phyloP scores from a whole-genome alignment of 2,888 invertebrate genomes.

The Heteromurus nitidus region DNA sequence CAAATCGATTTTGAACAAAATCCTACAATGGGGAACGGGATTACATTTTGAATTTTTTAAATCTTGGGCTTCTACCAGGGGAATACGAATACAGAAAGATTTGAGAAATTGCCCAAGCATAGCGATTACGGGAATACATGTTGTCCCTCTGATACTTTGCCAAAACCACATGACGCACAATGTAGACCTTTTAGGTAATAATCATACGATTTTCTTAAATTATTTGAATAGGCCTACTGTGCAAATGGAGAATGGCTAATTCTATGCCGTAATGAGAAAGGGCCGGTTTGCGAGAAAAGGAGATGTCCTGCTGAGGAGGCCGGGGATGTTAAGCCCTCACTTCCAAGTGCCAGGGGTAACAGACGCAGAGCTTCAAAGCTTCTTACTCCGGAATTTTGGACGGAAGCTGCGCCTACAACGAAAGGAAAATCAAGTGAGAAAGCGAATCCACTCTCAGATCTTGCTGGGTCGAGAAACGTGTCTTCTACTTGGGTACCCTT shows the following conservation, averaged over 20 bases:
- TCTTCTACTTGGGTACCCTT: slow-evolving; percentile 55
- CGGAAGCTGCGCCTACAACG: not conserved
- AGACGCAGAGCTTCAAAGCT: slow-evolving; percentile 47
- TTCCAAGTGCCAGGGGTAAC: not conserved
- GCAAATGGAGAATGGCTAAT: slow-evolving; percentile 62
- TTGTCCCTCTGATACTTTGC: no score
- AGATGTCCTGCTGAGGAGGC: slow-evolving; percentile 17
- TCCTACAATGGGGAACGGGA: no score
- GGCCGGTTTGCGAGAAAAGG: slow-evolving; percentile 54
- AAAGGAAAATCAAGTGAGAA: not conserved
- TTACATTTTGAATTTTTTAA: no score
- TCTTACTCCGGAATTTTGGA: slow-evolving; percentile 36
- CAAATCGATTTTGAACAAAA: no score
- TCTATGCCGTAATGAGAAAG: slow-evolving; percentile 46
- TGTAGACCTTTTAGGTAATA: not conserved
- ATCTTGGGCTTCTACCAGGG: no score
- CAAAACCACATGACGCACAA: no score
- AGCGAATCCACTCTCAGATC: not conserved
- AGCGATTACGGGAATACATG: no score
- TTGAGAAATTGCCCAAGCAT: no score
- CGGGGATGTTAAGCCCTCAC: not conserved
- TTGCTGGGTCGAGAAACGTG: not conserved
- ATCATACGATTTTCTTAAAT: not conserved
- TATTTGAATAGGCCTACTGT: slow-evolving; percentile 61
- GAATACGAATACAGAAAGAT: no score